Conservation (phyloP, 1,140 invertebrate genomes). For the Ylistrum balloti region DNA sequence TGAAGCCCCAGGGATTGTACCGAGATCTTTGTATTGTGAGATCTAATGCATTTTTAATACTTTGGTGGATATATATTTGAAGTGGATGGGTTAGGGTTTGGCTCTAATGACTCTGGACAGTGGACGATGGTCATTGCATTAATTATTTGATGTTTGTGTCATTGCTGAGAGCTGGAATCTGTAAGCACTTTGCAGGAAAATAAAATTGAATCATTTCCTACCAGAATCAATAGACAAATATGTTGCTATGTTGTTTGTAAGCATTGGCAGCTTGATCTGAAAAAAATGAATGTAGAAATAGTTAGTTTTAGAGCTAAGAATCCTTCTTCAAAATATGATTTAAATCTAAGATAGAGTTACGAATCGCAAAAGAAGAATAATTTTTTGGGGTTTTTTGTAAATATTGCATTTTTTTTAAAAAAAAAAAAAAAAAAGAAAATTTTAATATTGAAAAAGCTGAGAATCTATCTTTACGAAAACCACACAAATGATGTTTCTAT, state of each 20-base stretch:
- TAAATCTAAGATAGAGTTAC: no score
- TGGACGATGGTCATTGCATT: conserved; percentile 22
- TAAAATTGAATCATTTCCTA: conserved; percentile 40
- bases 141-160: conserved; percentile 35
- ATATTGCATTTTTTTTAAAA: no score
- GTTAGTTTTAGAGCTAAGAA: no score
- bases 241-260: background rate
- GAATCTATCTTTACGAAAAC: no score
- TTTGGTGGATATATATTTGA: conserved; percentile 12
- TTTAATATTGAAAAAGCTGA: no score
- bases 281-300: no score
- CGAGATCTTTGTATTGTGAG: background rate
- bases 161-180: conserved; percentile 11
- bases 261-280: background rate
- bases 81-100: background rate
- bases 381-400: no score
- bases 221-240: background rate
- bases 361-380: no score
- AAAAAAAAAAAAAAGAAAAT: no score
- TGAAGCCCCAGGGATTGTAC: background rate
- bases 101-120: background rate
- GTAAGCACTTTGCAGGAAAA: conserved; percentile 38
- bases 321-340: no score
- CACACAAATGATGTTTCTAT: no score
- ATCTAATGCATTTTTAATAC: conserved; percentile 40